A percentile compares a stretch with the other conserved stretches of the same genome.
Evolutionary conservation across 2,113 vertebrate species (phyloP).

Genomic region (Rana temporaria): DNA sequence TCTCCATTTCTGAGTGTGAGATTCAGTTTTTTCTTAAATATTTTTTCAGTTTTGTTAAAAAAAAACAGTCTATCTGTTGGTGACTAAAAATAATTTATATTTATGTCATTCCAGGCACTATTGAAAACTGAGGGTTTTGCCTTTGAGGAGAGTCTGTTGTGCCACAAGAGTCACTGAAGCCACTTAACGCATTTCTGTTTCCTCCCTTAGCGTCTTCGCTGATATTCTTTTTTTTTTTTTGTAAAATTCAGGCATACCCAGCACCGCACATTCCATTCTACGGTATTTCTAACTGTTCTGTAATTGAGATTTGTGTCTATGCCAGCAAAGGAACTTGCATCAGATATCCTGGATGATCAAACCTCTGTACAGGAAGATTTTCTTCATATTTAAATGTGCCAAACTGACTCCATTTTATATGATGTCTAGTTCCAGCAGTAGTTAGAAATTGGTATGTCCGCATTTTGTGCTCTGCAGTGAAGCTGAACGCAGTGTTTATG

Average conservation of each 20-base stretch:
- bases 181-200: constrained; percentile 12
- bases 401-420: constrained; percentile 53
- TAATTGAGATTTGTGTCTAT: not conserved
- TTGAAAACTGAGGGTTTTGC: constrained; percentile 42
- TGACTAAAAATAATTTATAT: not conserved
- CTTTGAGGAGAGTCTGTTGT: not conserved
- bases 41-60: too few species aligned
- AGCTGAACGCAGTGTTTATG: not conserved
- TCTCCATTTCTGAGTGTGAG: too few species aligned
- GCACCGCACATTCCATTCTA: not conserved
- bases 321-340: constrained; percentile 22
- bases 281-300: not conserved
- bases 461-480: constrained; percentile 1
- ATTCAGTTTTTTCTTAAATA: too few species aligned
- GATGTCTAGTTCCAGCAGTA: constrained; percentile 47
- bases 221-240: not conserved
- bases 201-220: not conserved
- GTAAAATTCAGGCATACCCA: not conserved
- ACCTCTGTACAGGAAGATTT: constrained; percentile 1
- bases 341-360: constrained; percentile 34
- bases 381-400: constrained; percentile 51
- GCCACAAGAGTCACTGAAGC: not conserved
- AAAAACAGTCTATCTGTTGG: too few species aligned
- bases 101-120: constrained; percentile 24
- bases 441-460: not conserved